These are phyloP conservation scores for Nasonovia ribisnigri DNA, from an alignment of 2,888 invertebrate genomes.

Conservation along the genomic window DNA sequence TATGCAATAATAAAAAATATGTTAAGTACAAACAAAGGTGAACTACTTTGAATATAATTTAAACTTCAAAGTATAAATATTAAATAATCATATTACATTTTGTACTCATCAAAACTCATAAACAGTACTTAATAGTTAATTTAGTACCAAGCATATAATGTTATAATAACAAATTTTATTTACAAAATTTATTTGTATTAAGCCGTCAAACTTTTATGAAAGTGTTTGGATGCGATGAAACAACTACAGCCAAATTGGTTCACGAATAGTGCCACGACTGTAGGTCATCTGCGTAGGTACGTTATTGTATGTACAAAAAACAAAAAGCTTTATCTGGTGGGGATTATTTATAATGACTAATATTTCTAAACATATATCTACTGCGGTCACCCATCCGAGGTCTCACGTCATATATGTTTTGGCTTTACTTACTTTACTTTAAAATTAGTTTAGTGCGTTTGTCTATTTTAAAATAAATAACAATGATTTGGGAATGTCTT, in stretches of 20 bases:
- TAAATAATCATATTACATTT: neutral
- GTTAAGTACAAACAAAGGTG: neutral
- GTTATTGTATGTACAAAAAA: neutral
- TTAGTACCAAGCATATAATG: no score
- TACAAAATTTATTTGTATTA: no score
- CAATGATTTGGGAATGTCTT: neutral
- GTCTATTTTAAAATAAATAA: neutral
- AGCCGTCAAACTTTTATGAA: conserved; percentile 69
- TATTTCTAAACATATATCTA: conserved; percentile 13
- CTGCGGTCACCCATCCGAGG: neutral
- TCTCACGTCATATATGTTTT: conserved; percentile 26
- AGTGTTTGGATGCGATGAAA: conserved; percentile 79
- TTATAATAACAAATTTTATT: no score
- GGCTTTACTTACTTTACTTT: conserved; percentile 7
- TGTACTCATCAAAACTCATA: neutral
- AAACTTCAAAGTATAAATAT: neutral
- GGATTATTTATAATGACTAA: conserved; percentile 25
- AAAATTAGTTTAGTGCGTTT: neutral
- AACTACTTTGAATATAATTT: neutral
- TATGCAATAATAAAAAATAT: neutral
- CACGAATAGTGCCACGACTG: conserved; percentile 71
- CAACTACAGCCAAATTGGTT: conserved; percentile 78
- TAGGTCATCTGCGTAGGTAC: conserved; percentile 43
- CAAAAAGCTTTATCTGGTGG: neutral
- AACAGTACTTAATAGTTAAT: neutral